Evolutionary conservation across 2,797 vertebrate species (phyloP), one percentile per base, ranked within the genome.

Genomic region (Rallus crepitans): DNA sequence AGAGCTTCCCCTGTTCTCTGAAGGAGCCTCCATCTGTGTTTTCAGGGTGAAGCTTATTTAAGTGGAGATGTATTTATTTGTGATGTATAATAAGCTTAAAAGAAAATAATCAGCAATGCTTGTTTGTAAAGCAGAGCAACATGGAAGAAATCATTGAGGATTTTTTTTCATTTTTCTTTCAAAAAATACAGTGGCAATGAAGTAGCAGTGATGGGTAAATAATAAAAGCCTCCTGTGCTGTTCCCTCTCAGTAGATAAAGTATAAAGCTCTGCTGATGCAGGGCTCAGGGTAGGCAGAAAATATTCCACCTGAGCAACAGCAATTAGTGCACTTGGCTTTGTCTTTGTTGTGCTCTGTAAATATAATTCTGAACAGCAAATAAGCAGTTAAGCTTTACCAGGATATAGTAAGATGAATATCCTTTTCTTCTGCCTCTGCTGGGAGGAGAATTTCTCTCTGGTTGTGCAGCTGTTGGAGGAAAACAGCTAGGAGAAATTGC

Each of bases 261-360:
- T 37, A 48, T 25, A 83, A 95, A 92, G 3, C 65, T 45, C 33
- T 33, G 27, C 60, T 20, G 76, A 50, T 80, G 82, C 57, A 42
- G 65, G 66, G 75, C 71, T 89, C 10, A 17, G 78, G 61, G 72
- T 37, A 76, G 87, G 72, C 65, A 89, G 82, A 69, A 66, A 72
- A 75, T 55, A 82, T 40, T 92, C 87, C 79, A 96, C 94, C 91
- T 95, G 94, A 96, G 72, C 89, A 94, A 4, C 69, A 86, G 94
- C 89, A 96, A 96, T 95, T 95, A 93, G 87, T 31, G 89, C 50
- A 24, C 75, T 91, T 77, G 89, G 69, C 76, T 95, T 81, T 86
- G 82, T 60, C 76, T 90, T 87, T 87, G 81, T 84, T 60, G 65
- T 75, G 82, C 84, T 83, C 70, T 78, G 85, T 71, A 91, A 93